Conservation (phyloP, 2,797 vertebrate species). For the Carapus acus region DNA sequence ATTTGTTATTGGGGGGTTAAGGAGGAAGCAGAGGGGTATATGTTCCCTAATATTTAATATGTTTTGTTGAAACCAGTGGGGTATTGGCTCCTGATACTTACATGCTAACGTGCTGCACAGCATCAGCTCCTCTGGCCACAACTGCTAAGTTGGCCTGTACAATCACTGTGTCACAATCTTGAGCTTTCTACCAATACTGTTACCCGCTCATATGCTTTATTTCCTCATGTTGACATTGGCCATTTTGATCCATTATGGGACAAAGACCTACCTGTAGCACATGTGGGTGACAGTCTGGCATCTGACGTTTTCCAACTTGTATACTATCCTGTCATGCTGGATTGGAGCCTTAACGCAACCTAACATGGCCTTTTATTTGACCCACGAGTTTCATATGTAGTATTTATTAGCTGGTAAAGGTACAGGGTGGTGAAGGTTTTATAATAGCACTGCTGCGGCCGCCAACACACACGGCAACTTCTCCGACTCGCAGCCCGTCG, state of each 20-base stretch:
- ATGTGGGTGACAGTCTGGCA: conserved; percentile 17
- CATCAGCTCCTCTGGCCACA: conserved; percentile 18
- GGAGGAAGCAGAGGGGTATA: conserved; percentile 22
- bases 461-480: conserved; percentile 5
- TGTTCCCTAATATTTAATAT: conserved; percentile 46
- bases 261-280: not conserved
- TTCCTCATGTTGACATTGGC: not conserved
- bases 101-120: conserved; percentile 27
- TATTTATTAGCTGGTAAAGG: not conserved
- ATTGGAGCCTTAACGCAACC: conserved; percentile 43
- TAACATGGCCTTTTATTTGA: conserved; percentile 1
- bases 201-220: not conserved
- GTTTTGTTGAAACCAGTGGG: conserved; percentile 25
- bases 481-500: conserved; percentile 2
- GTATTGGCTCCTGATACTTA: conserved; percentile 44
- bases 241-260: not conserved
- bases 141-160: conserved; percentile 25
- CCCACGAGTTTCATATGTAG: conserved; percentile 8
- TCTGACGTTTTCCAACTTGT: conserved; percentile 19
- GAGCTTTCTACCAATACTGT: conserved; percentile 9
- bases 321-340: conserved; percentile 51
- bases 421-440: no score
- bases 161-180: conserved; percentile 30
- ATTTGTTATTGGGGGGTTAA: conserved; percentile 43
- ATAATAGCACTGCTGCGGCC: conserved; percentile 5